Base-by-base conservation (phyloP, 2,797 vertebrate genomes). In the Diplodus sargus region DNA sequence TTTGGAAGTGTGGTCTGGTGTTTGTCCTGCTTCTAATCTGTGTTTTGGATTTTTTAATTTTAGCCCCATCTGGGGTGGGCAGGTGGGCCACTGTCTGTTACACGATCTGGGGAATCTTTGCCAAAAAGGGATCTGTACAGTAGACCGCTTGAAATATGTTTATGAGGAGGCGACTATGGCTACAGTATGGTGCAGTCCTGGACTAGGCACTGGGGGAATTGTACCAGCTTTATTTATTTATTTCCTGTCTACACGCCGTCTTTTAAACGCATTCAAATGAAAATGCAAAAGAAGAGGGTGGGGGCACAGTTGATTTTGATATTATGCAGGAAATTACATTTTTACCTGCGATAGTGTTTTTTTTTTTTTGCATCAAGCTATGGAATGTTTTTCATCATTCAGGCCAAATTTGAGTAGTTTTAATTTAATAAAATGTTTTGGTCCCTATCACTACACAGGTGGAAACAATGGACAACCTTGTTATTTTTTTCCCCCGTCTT, bases 121-220 rank as follows among this genome's bases (percentile, higher is more conserved):
- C 93, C 93, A 94, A 92, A 89, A 91, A 85, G 83, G 90, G 93
- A 92, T 92, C 84, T 93, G 92, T 91, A 92, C 91, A 90, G 92
- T 91, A 89, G 92, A 93, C 83, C 77, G 89, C 88, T 92, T 68
- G 43, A 91, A 94, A 94, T 93, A 93, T 92, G 92, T 93, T 94
- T 88, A 85, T 89, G 89, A 91, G 89, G 67, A 89, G 88, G 76
- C 84, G 47, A 82, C 89, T 90, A 70, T 82, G 91, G 91, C 91
- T 77, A 91, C 91, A 93, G 91, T 91, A 93, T 92, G 92, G 92
- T 92, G 87, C 81, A 45, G 80, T 82, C 80, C 84, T 88, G 90
- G 86, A 83, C 76, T 56, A 15, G 25, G 43, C 83, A 76, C 87
- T 76, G 60, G 72, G 90, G 90, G 87, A 81, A 71, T 87, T 87